phyloP scores from a whole-genome alignment of 2,888 invertebrate species.

The Limnephilus auricula region DNA sequence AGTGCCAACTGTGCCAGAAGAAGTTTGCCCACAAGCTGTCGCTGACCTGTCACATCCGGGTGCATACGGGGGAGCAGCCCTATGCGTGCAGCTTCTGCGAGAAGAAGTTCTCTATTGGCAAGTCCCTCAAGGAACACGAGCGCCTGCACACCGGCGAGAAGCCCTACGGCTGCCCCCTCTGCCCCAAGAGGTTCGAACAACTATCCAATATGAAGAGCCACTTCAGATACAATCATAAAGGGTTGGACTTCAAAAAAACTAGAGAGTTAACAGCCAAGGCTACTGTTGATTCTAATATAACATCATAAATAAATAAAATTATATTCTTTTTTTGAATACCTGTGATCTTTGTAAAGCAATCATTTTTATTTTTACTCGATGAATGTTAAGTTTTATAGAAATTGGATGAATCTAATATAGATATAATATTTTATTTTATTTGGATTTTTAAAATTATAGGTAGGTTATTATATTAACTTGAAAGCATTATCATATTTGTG shows the following conservation, averaged over 20 bases:
- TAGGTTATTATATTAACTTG: neutral
- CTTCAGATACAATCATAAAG: conserved; percentile 56
- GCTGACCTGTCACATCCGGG: conserved; percentile 48
- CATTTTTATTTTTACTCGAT: neutral
- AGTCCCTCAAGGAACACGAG: conserved; percentile 52
- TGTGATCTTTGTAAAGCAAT: neutral
- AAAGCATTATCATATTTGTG: neutral
- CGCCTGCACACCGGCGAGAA: conserved; percentile 53
- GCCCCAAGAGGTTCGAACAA: conserved; percentile 56
- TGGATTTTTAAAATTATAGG: neutral
- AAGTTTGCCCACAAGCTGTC: conserved; percentile 55
- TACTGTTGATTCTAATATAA: neutral
- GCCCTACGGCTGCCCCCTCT: conserved; percentile 49
- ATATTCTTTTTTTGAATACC: neutral
- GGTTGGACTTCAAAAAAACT: conserved; percentile 48
- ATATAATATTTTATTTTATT: neutral
- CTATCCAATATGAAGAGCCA: conserved; percentile 56
- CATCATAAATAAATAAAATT: neutral
- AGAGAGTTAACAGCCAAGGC: conserved; percentile 31
- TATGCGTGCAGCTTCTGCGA: conserved; percentile 50
- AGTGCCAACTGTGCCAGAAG: conserved; percentile 48
- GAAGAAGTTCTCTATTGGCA: conserved; percentile 51
- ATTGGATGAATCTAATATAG: neutral
- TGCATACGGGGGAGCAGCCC: conserved; percentile 52
- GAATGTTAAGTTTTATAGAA: neutral